Base-by-base conservation (phyloP, 2,888 invertebrate genomes). In the Tanaodytes sp. region DNA sequence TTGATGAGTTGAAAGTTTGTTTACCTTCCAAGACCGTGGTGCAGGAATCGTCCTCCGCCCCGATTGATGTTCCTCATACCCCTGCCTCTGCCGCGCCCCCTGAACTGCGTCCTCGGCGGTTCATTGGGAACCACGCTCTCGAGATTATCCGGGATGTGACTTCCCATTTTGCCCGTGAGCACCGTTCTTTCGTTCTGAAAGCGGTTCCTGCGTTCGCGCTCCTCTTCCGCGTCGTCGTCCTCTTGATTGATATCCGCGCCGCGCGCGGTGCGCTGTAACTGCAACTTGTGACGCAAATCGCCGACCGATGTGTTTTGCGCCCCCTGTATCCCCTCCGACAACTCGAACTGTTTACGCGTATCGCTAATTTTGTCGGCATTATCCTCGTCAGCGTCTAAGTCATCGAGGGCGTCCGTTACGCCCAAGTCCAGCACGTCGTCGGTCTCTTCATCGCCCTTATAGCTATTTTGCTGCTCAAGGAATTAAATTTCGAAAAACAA, bases 341-440 rank as follows among this genome's bases (percentile, higher is more conserved):
- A 37, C 11, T 68, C 63, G 30, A 33, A 48, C 16, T 54, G 48
- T 6, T 52, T 37, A 36, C 52, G 63, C 43, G 42, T 76, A 75
- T 77, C 79, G 73, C 77, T 78, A 75, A n/a, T 45, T 57, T 75
- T 76, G 48, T 83, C 81, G 75, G 82, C 72, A 77, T 82, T 84
- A 74, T 84, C 84, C 76, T 84, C 84, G 72, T 84, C 84, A 30
- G 77, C 82, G 72, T 85, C 85, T 80, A 84, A 82, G 76, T 81
- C 82, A 76, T 85, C 84, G 73, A 85, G 82, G 61, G 82, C 82
- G 73, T 85, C 85, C 72, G 84, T 85, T 42, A 84, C 85, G 75
- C 84, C 85, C 77, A 85, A 80, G 77, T 85, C 85, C 82, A 85
- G 80, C 51, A 85, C 82, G 79, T 85, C 85, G 72, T 85, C 85